phyloP scores from a whole-genome alignment of 2,113 vertebrate genomes.

The Larimichthys polyactis region DNA sequence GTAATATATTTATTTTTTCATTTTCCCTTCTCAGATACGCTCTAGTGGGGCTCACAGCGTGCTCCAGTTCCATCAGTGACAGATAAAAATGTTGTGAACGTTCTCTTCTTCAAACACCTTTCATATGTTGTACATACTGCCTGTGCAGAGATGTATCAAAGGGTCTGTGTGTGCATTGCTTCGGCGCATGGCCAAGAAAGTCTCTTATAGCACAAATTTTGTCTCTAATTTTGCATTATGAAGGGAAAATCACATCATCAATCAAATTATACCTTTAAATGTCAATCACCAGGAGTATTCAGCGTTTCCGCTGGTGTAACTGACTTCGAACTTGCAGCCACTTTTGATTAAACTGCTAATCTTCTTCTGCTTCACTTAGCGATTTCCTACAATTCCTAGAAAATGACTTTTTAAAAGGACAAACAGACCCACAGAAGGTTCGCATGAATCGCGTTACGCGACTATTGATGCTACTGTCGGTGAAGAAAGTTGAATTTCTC shows the following conservation, averaged over 20 bases:
- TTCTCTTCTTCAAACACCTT: slow-evolving; percentile 13
- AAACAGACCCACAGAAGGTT: neutral
- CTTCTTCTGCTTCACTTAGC: neutral
- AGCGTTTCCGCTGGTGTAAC: no score
- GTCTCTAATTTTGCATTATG: neutral
- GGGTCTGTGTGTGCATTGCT: neutral
- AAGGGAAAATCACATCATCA: neutral
- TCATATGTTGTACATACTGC: neutral
- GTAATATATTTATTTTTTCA: slow-evolving; percentile 55
- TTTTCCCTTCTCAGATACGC: slow-evolving; percentile 51
- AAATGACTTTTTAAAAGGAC: neutral
- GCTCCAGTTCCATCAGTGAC: slow-evolving; percentile 34
- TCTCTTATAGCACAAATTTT: neutral
- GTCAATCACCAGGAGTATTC: neutral
- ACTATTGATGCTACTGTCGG: neutral
- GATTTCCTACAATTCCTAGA: neutral
- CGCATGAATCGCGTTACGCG: neutral
- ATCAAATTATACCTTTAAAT: neutral
- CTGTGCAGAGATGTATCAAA: neutral
- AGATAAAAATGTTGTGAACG: slow-evolving; percentile 20
- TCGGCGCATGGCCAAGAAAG: neutral
- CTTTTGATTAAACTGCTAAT: neutral
- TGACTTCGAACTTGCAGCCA: neutral
- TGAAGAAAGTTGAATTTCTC: neutral
- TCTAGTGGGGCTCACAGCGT: slow-evolving; percentile 25